Base-by-base conservation (phyloP, 2,888 invertebrate genomes). In the Psylliodes chrysocephalus region DNA sequence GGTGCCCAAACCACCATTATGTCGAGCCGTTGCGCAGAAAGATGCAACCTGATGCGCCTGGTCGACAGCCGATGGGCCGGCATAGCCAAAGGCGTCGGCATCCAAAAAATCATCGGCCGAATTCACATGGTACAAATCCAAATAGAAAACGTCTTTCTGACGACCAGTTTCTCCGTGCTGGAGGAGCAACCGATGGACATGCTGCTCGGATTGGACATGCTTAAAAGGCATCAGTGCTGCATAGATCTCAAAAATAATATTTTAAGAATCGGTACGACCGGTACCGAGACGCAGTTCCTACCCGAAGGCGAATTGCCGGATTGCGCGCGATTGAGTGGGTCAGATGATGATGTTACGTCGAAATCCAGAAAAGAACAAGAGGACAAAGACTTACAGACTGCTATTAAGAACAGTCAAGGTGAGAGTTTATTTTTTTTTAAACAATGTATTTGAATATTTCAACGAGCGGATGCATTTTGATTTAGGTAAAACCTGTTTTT, bases 101-200 rank as follows among this genome's bases (percentile, higher is more conserved):
- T 95, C 0, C 98, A 99, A 82, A 90, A 91, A 74, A 97, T 98
- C 74, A 92, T 97, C 66, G 99, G 99, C 0, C 88, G 98, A 64
- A 96, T 99, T 74, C 99, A 99, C 82, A 93, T 96, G 92, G 95
- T 93, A 6, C 96, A 98, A 83, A 94, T 99, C 82, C 93, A 98
- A 82, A 98, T 99, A 69, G 96, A 93, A 75, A 91, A 90, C 71
- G 95, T 94, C 78, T 96, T 94, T 82, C 86, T 99, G 40, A 95
- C 96, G 1, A 96, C 97, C 1, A 97, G 97, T 38, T 98, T 99
- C 83, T 96, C 96, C 25, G 96, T 99, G 35, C 86, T 99, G 47
- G 95, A 96, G 79, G 93, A 98, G 75, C 98, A 98, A 81, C 94
- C 96, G 0, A 97, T 98, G 96, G 98, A 99, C 78, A 96, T 99